Conservation (phyloP, 2,113 vertebrate genomes). For the Python bivittatus region DNA sequence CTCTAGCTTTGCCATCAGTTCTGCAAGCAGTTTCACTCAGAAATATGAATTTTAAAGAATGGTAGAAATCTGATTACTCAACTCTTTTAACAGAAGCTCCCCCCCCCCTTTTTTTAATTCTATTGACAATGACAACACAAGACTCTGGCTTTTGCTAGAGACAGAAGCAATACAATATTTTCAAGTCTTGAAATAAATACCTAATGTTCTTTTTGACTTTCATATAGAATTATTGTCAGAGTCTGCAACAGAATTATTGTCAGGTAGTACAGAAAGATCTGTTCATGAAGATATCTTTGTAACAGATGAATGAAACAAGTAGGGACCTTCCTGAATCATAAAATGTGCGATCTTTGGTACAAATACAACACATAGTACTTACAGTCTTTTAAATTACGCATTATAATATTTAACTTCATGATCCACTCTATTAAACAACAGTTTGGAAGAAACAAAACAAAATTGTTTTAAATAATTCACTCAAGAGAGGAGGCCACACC, state of each 20-base stretch:
- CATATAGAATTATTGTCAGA: accelerated
- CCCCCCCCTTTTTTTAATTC: background rate
- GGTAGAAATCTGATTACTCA: background rate
- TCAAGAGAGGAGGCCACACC: background rate
- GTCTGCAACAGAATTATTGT: too few relatives aligned
- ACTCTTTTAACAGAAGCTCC: background rate
- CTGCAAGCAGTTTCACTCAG: background rate
- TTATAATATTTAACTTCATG: constrained; percentile 6
- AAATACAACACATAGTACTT: accelerated
- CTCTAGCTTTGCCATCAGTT: background rate
- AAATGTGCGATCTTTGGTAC: background rate
- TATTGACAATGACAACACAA: background rate
- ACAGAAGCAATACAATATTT: background rate
- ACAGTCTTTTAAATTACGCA: background rate
- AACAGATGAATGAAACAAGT: background rate
- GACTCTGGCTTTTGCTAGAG: background rate
- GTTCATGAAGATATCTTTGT: constrained; percentile 2
- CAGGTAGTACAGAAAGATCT: background rate
- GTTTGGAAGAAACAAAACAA: accelerated
- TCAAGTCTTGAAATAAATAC: background rate
- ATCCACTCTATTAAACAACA: background rate
- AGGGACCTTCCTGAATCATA: background rate
- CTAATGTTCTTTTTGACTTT: background rate
- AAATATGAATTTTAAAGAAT: background rate
- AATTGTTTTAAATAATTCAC: background rate